phyloP scores from a whole-genome alignment of 2,888 invertebrate genomes.

The Phanerotoma sp. region DNA sequence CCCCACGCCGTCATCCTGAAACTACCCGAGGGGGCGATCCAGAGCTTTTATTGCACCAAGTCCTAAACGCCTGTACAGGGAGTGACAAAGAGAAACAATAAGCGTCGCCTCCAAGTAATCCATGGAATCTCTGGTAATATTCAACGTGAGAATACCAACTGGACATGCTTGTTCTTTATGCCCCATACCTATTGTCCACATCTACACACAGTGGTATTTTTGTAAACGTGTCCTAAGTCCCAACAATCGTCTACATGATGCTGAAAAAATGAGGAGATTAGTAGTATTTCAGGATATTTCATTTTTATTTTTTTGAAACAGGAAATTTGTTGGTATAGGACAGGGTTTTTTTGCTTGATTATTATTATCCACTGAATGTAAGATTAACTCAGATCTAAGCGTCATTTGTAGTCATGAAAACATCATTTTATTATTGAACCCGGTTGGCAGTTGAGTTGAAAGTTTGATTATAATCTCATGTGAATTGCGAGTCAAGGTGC shows the following conservation, averaged over 20 bases:
- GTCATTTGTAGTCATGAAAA: constrained; percentile 15
- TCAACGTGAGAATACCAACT: constrained; percentile 18
- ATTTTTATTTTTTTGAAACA: constrained; percentile 2
- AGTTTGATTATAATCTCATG: neutral
- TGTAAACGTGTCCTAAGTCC: neutral
- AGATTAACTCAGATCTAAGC: neutral
- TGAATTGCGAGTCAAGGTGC: constrained; percentile 3
- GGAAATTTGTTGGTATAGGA: constrained; percentile 20
- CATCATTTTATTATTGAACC: constrained; percentile 12
- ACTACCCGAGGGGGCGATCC: constrained; percentile 35
- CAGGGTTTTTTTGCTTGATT: constrained; percentile 4
- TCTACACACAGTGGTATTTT: neutral
- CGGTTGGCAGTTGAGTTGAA: neutral
- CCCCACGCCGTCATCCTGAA: constrained; percentile 45
- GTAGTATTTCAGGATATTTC: neutral
- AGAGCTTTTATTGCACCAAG: constrained; percentile 13
- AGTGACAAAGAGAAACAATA: constrained; percentile 13
- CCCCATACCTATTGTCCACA: neutral
- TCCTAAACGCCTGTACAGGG: neutral
- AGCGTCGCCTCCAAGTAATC: constrained; percentile 16
- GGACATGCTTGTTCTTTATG: constrained; percentile 2
- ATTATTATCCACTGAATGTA: neutral
- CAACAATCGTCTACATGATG: neutral
- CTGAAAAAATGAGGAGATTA: neutral
- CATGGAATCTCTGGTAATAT: constrained; percentile 33